phyloP scores from a whole-genome alignment of 2,113 vertebrate genomes.

The Cyprinodon variegatus region DNA sequence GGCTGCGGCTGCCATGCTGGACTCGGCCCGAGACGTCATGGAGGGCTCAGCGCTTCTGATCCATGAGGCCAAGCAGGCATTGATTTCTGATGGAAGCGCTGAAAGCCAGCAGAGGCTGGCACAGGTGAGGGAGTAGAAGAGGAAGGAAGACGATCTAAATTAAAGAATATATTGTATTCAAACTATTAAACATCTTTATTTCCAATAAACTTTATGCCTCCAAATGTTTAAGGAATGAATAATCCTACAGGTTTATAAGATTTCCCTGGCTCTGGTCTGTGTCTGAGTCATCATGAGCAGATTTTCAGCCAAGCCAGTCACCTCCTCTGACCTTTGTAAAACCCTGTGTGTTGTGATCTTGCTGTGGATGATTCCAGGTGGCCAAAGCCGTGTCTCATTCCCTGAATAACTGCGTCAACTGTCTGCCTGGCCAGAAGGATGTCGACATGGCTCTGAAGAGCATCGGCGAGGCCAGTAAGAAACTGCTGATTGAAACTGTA shows the following conservation, averaged over 20 bases:
- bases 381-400: slow-evolving; percentile 98
- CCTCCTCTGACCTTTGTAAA: slow-evolving; percentile 14
- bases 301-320: slow-evolving; percentile 1
- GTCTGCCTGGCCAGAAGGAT: slow-evolving; percentile 97
- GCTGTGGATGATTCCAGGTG: slow-evolving; percentile 81
- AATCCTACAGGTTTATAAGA: neutral
- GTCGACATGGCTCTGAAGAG: slow-evolving; percentile 97
- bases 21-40: slow-evolving; percentile 95
- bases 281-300: slow-evolving; percentile 22
- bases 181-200: neutral
- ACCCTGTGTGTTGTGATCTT: slow-evolving; percentile 1
- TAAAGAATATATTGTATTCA: neutral
- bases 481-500: slow-evolving; percentile 94
- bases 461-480: slow-evolving; percentile 98
- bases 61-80: slow-evolving; percentile 93
- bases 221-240: neutral
- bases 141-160: slow-evolving; percentile 2
- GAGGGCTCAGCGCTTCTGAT: slow-evolving; percentile 96
- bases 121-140: slow-evolving; percentile 81
- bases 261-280: neutral
- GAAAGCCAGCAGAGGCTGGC: slow-evolving; percentile 97
- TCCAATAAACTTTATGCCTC: neutral
- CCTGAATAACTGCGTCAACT: slow-evolving; percentile 98
- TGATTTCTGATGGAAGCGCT: slow-evolving; percentile 89
- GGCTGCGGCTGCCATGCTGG: slow-evolving; percentile 90